A percentile compares a stretch with the other conserved stretches of the same genome.
These are phyloP conservation scores for Ditylenchus dipsaci DNA, from an alignment of 1,140 invertebrate genomes.

Conservation along the genomic window DNA sequence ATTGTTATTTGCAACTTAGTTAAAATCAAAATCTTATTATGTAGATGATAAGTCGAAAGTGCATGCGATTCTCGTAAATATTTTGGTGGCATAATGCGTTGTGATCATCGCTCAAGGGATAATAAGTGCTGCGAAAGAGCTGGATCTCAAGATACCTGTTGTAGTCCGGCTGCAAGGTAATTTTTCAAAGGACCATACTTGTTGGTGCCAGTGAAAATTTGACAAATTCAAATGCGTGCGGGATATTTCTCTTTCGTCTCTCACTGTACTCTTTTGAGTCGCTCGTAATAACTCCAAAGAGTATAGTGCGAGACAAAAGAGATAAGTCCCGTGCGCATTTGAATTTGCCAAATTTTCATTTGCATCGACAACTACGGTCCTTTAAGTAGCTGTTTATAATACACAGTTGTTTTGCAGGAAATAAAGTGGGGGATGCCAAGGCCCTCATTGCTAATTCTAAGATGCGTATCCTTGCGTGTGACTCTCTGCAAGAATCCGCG, in stretches of 20 bases:
- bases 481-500: conserved; percentile 52
- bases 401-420: conserved; percentile 68
- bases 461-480: conserved; percentile 50
- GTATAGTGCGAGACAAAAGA: too few relatives aligned
- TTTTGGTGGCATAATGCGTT: conserved; percentile 82
- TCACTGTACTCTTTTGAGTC: too few relatives aligned
- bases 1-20: too few relatives aligned
- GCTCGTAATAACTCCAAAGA: too few relatives aligned
- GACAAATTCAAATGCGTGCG: too few relatives aligned
- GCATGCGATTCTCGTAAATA: conserved; percentile 67
- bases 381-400: background rate
- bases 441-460: conserved; percentile 37
- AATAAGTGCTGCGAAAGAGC: conserved; percentile 78
- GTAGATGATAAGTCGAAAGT: conserved; percentile 63
- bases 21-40: too few relatives aligned
- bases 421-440: conserved; percentile 66
- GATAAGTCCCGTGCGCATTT: too few relatives aligned
- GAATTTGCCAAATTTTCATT: too few relatives aligned
- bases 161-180: conserved; percentile 79
- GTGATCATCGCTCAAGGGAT: conserved; percentile 94
- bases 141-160: conserved; percentile 81
- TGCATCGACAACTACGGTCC: too few relatives aligned
- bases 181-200: too few relatives aligned
- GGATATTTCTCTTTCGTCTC: too few relatives aligned
- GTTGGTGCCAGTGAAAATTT: too few relatives aligned